Base-by-base conservation (phyloP, 2,888 invertebrate genomes). In the Pecten maximus region DNA sequence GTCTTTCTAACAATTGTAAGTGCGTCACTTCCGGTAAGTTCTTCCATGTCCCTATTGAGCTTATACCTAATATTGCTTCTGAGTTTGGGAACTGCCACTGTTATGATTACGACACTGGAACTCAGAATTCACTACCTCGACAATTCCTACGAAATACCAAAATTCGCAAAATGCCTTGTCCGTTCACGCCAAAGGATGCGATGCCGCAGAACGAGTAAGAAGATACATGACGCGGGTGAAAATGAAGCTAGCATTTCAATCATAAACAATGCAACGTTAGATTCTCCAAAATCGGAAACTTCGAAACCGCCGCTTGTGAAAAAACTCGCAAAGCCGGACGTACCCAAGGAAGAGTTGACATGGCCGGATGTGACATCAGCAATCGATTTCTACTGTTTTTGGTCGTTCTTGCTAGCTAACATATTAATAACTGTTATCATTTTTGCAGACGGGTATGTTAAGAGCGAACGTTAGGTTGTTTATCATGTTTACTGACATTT, bases 1-100 rank as follows among this genome's bases (percentile, higher is more conserved):
- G 93, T 94, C 0, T 94, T 94, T 40, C 87, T 94, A n/a, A 93
- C 94, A 3, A 94, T 94, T 35, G 92, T 94, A 6, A 92, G 92
- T 48, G 88, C 91, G 0, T 92, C 92, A 86, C 91, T 94, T 3
- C 94, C 94, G 8, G 90, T 90, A 8, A 94, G 92, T 60, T 92
- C 93, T 12, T 89, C 90, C 15, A 88, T 93, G 16, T 93, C 93
- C 1, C 88, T 92, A 15, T 92, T 93, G 40, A 91, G 92, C 40
- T 90, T 92, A 15, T 94, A 93, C 60, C 87, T 94, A 0, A 91
- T 94, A 74, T 54, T 93, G 10, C 91, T 92, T 91, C 90, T 93
- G 19, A 23, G 91, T 3, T 40, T 91, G 16, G 93, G 93, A 39
- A 93, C 93, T 1, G 4, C 93, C 0, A 92, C 93, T 44, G 92